Conservation (phyloP, 2,113 vertebrate species). For the Zosterops lateralis region DNA sequence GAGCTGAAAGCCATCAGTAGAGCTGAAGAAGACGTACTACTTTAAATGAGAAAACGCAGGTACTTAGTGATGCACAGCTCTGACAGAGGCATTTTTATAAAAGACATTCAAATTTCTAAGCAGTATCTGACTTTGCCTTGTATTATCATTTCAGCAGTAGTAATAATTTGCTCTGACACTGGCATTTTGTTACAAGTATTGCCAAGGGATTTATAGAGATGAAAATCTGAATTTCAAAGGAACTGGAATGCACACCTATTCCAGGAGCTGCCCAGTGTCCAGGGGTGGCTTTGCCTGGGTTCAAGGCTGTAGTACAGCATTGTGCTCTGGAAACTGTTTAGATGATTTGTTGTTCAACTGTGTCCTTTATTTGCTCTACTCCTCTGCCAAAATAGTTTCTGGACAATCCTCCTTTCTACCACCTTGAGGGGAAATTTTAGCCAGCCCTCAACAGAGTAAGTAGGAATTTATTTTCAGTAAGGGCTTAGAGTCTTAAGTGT, state of each 20-base stretch:
- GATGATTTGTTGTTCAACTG: neutral
- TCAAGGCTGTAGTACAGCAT: neutral
- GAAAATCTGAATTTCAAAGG: neutral
- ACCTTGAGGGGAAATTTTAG: neutral
- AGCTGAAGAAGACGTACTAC: neutral
- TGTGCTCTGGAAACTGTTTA: neutral
- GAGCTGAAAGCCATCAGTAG: neutral
- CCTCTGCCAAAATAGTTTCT: neutral
- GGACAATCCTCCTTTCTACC: neutral
- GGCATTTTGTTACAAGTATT: slow-evolving; percentile 4
- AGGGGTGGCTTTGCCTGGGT: neutral
- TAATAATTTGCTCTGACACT: slow-evolving; percentile 29
- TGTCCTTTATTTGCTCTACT: neutral
- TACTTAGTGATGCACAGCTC: neutral
- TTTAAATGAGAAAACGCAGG: slow-evolving; percentile 16
- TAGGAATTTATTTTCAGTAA: neutral
- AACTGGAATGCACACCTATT: neutral
- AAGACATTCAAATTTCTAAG: slow-evolving; percentile 25
- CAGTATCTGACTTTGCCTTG: neutral
- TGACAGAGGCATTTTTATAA: neutral
- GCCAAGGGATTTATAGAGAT: neutral
- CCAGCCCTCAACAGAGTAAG: neutral
- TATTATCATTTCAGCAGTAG: slow-evolving; percentile 19
- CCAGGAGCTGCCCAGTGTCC: neutral
- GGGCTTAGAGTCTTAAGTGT: neutral